These are phyloP conservation scores for Aurelia sp. DNA, from an alignment of 30 jellyfish, hydroid and myxozoan genomes.

Conservation along the genomic window DNA sequence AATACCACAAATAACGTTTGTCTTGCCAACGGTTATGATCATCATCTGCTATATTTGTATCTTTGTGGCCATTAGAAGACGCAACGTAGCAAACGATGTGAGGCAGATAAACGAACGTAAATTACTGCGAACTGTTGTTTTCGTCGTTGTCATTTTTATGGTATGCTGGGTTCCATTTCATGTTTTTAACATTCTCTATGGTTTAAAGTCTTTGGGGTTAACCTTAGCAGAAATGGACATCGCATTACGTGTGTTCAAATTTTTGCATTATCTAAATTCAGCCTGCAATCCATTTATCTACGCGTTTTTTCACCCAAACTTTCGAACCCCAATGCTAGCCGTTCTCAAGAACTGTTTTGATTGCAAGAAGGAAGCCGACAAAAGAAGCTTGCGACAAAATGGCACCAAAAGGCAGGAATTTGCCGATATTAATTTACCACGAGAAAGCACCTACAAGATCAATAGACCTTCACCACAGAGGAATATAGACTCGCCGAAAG, in stretches of 20 bases:
- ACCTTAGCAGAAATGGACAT: too few species aligned
- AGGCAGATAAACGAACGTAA: not conserved
- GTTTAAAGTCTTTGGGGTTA: not conserved
- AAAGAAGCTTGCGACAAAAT: too few species aligned
- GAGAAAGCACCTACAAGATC: too few species aligned
- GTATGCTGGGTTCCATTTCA: not conserved
- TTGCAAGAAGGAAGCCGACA: too few species aligned
- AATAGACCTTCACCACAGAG: too few species aligned
- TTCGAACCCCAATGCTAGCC: too few species aligned
- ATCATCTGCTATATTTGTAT: not conserved
- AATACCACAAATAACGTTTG: not conserved
- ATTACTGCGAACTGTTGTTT: not conserved
- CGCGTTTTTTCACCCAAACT: constrained; percentile 9
- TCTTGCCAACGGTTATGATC: not conserved
- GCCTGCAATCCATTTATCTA: constrained; percentile 42
- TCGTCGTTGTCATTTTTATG: not conserved
- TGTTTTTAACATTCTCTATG: not conserved
- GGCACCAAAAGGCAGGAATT: too few species aligned
- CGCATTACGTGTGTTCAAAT: not conserved
- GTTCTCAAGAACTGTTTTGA: too few species aligned
- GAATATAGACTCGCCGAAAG: too few species aligned
- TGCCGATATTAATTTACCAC: too few species aligned
- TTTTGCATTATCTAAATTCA: constrained; percentile 17
- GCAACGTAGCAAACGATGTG: not conserved
- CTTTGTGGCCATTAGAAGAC: not conserved